phyloP scores from a whole-genome alignment of 2,113 vertebrate genomes.

The Phodopus roborovskii region DNA sequence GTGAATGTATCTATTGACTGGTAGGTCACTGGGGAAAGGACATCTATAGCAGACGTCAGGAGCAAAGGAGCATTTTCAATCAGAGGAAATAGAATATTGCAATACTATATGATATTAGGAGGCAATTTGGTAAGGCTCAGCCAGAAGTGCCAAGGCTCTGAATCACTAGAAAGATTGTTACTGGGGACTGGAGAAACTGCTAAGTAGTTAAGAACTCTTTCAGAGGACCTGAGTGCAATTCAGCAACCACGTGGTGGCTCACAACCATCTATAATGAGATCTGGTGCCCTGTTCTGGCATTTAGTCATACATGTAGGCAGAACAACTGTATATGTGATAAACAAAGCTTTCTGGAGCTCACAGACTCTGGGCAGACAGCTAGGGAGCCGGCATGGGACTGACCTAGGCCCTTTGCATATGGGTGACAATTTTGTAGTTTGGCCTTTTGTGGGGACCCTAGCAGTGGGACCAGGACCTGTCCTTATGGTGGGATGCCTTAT shows the following conservation, averaged over 20 bases:
- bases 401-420: too few species aligned
- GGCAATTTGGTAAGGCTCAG: neutral
- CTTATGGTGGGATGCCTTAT: too few species aligned
- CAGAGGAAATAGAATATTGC: neutral
- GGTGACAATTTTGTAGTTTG: too few species aligned
- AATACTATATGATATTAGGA: neutral
- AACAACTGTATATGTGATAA: neutral
- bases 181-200: neutral
- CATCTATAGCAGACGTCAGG: neutral
- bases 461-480: too few species aligned
- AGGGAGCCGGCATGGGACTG: too few species aligned
- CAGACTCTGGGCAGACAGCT: too few species aligned
- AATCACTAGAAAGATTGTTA: neutral
- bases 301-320: neutral
- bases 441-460: too few species aligned
- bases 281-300: neutral
- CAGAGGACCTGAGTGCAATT: neutral
- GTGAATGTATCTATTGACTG: neutral
- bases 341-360: neutral
- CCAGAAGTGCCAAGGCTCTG: neutral
- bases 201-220: neutral
- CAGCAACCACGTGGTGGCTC: neutral
- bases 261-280: neutral
- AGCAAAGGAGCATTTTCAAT: neutral
- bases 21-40: too few species aligned